Evolutionary conservation across 92 coral and sea anemone species (phyloP), one percentile per base, ranked within the genome.

Genomic region (Heliopora coerulea): DNA sequence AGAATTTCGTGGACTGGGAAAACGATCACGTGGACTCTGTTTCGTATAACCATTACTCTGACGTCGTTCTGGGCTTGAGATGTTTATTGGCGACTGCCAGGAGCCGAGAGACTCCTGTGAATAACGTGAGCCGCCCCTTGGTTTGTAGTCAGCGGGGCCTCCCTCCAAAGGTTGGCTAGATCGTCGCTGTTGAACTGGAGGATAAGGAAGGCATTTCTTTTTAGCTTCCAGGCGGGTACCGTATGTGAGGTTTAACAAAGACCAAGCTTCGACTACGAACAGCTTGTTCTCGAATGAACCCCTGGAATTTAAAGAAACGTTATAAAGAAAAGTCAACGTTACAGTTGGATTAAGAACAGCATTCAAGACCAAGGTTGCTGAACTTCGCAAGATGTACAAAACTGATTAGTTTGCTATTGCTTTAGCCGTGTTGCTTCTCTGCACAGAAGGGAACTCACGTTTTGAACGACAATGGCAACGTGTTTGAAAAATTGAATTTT

Each of bases 141-240:
- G 74, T 19, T 48, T 46, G 74, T 67, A 44, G 23, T 67, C 74
- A 32, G 77, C 63, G 62, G 77, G 77, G 24, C 32, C 49, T 5
- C 77, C 63, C 31, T 31, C 32, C 25, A 11, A 25, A 50, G 29
- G 63, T 18, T 54, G 62, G 14, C 62, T 63, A 19, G 63, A 32
- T 5, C 20, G 20, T 31, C 13, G 62, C 26, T 70, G 77, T 40
- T 83, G 59, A 23, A 68, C 75, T 0, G 79, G 85, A 21, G 86
- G 88, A n/a, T 78, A 80, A 1, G 81, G 59, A 3, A 68, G 72
- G 24, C 91, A 91, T 41, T 85, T 79, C 80, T 91, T 90, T 21
- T 74, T 81, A 8, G 81, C 84, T 34, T 90, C 96, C 58, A 83
- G 66, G 54, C 98, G 81, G 44, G 78, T 87, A 32, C 98, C 98